A percentile compares a stretch with the other conserved stretches of the same genome.
Conservation (phyloP, 2,113 vertebrate species). For the Callionymus lyra region DNA sequence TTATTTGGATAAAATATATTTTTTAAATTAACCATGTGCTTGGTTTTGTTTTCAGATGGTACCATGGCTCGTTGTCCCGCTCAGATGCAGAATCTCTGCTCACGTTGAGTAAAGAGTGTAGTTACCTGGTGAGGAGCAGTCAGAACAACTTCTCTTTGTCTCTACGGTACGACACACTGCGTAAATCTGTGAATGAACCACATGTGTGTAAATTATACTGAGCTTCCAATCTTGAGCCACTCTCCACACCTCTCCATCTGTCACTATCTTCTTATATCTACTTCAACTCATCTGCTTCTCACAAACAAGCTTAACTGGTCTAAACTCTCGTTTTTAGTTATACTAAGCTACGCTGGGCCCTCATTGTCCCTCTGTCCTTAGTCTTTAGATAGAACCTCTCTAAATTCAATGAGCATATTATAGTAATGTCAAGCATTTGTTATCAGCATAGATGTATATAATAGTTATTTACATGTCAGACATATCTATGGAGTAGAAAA, state of each 20-base stretch:
- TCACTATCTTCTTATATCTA: slow-evolving; percentile 18
- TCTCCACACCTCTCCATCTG: slow-evolving; percentile 39
- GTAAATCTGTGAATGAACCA: slow-evolving; percentile 3
- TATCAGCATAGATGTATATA: too few relatives aligned
- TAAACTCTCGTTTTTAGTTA: slow-evolving; percentile 61
- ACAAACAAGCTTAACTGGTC: slow-evolving; percentile 61
- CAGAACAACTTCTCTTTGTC: slow-evolving; percentile 91
- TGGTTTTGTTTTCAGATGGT: slow-evolving; percentile 73
- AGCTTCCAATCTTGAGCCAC: slow-evolving; percentile 18
- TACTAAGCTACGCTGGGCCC: slow-evolving; percentile 18
- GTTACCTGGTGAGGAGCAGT: slow-evolving; percentile 93
- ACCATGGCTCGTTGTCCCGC: slow-evolving; percentile 87
- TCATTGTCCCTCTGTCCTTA: slow-evolving; percentile 27
- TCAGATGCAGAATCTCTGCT: slow-evolving; percentile 88
- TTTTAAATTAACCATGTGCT: too few relatives aligned
- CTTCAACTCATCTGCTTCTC: slow-evolving; percentile 35
- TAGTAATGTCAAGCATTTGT: too few relatives aligned
- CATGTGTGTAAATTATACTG: slow-evolving; percentile 17
- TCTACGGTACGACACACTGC: slow-evolving; percentile 50
- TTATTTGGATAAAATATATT: too few relatives aligned
- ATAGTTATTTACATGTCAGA: too few relatives aligned
- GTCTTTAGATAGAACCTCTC: slow-evolving; percentile 17
- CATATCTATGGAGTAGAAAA: too few relatives aligned
- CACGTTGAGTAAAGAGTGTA: slow-evolving; percentile 92
- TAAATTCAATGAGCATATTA: too few relatives aligned